Evolutionary conservation across 2,888 invertebrate genomes (phyloP).

Genomic region (Carabus problematicus): DNA sequence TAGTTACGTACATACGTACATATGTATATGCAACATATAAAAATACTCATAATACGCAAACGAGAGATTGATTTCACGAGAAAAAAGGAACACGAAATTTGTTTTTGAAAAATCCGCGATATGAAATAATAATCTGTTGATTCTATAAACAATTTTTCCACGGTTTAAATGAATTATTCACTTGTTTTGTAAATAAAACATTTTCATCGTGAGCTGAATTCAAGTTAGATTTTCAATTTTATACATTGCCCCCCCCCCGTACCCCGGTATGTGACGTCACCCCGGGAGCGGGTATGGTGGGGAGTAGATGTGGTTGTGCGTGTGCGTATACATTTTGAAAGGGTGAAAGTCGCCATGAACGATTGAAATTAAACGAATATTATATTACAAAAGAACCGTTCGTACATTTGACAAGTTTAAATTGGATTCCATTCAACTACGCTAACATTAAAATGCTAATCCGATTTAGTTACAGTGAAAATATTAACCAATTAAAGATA

Average conservation of each 20-base stretch:
- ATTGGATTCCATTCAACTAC: conserved; percentile 59
- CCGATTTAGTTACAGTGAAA: conserved; percentile 58
- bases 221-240: conserved; percentile 37
- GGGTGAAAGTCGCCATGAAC: conserved; percentile 48
- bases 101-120: conserved; percentile 1
- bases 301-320: conserved; percentile 1
- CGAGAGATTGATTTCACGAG: neutral
- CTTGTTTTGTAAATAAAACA: conserved; percentile 39
- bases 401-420: conserved; percentile 62
- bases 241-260: neutral
- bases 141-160: conserved; percentile 36
- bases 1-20: too few species aligned
- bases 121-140: conserved; percentile 40
- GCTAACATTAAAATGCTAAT: conserved; percentile 60
- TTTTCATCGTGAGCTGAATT: conserved; percentile 23
- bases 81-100: neutral
- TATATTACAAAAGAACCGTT: conserved; percentile 60
- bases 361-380: conserved; percentile 58
- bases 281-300: neutral
- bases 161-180: conserved; percentile 34
- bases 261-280: too few species aligned
- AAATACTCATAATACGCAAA: too few species aligned
- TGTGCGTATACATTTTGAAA: conserved; percentile 30
- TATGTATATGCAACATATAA: too few species aligned
- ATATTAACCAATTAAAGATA: conserved; percentile 58